Evolutionary conservation across 2,113 vertebrate genomes (phyloP).

Genomic region (Phalacrocorax brasilianus): DNA sequence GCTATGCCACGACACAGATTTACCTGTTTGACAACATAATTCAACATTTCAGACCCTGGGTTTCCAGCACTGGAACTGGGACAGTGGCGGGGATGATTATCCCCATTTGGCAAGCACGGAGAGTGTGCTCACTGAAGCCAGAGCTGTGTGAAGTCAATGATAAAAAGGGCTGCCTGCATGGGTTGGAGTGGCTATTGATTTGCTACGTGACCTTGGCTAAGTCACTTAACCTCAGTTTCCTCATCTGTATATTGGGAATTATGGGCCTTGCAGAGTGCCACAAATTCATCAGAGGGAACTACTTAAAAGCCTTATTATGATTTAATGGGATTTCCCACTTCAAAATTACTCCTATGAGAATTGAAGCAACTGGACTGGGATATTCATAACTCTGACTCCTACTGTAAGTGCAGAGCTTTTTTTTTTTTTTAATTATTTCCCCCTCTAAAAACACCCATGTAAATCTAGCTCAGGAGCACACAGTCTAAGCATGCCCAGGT

Average conservation of each 20-base stretch:
- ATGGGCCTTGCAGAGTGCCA: slow-evolving; percentile 29
- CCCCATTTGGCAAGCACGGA: not conserved
- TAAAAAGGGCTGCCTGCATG: not conserved
- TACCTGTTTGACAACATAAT: not conserved
- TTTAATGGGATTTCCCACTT: slow-evolving; percentile 56
- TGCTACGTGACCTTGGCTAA: not conserved
- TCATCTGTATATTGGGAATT: slow-evolving; percentile 39
- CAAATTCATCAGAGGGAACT: slow-evolving; percentile 33
- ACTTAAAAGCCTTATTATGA: slow-evolving; percentile 39
- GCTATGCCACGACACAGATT: not conserved
- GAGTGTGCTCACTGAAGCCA: not conserved
- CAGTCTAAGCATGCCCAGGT: not conserved
- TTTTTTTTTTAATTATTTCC: not conserved
- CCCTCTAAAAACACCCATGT: not conserved
- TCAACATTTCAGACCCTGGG: not conserved
- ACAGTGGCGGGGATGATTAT: not conserved
- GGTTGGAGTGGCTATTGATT: slow-evolving; percentile 38
- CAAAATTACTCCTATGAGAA: not conserved
- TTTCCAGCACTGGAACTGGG: not conserved
- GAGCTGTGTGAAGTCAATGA: rapidly evolving
- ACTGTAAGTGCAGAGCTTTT: not conserved
- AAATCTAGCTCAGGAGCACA: not conserved
- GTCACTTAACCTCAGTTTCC: slow-evolving; percentile 51
- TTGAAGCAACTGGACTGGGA: not conserved
- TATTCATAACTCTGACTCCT: not conserved